Evolutionary conservation across 2,113 vertebrate genomes (phyloP).

Genomic region (Peromyscus californicus): DNA sequence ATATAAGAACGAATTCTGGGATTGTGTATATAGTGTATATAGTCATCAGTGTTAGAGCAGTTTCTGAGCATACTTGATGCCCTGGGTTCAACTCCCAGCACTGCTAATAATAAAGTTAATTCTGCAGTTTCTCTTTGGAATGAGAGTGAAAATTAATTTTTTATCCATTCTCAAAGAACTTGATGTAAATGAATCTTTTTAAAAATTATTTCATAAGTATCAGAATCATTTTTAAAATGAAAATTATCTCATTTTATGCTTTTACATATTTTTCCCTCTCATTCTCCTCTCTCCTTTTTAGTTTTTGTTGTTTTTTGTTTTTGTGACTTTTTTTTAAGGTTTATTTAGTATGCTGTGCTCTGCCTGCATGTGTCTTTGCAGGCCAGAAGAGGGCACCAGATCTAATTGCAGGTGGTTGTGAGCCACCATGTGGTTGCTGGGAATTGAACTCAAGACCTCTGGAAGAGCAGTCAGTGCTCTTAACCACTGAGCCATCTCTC

Average conservation of each 20-base stretch:
- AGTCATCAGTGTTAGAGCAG: not conserved
- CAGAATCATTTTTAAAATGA: constrained; percentile 16
- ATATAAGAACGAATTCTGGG: constrained; percentile 24
- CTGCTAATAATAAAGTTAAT: not conserved
- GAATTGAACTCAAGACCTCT: too few species aligned
- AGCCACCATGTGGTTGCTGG: too few species aligned
- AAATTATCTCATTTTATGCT: not conserved
- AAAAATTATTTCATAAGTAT: not conserved
- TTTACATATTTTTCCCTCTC: not conserved
- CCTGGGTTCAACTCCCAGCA: not conserved
- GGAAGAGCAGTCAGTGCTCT: too few species aligned
- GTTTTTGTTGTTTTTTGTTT: not conserved
- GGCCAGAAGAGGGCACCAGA: too few species aligned
- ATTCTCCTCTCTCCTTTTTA: not conserved
- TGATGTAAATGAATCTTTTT: constrained; percentile 34
- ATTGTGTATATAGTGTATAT: not conserved
- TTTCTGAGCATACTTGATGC: not conserved
- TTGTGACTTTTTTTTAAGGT: too few species aligned
- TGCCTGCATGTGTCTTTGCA: too few species aligned
- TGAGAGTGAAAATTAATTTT: not conserved
- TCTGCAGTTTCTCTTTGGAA: not conserved
- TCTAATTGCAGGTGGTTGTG: too few species aligned
- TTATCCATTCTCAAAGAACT: not conserved
- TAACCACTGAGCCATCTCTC: too few species aligned
- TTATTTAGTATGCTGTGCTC: too few species aligned